A percentile compares a stretch with the other conserved stretches of the same genome.
phyloP scores from a whole-genome alignment of 1,140 invertebrate species.

The Drosophila micromelanica region DNA sequence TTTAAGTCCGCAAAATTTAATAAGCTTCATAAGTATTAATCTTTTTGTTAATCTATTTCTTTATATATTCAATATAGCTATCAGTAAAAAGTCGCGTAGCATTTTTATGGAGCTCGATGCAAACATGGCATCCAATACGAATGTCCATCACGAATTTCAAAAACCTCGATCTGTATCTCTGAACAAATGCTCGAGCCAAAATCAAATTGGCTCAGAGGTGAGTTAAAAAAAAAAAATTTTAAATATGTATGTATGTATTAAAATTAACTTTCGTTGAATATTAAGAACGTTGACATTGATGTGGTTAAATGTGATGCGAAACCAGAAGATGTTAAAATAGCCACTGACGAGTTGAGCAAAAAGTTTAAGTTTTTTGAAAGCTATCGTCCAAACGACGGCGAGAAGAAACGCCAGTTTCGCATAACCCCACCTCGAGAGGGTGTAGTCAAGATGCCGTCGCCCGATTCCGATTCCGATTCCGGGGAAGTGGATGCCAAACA shows the following conservation, averaged over 20 bases:
- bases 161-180: slow-evolving; percentile 1
- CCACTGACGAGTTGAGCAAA: slow-evolving; percentile 92
- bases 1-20: too few species aligned
- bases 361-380: slow-evolving; percentile 96
- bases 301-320: slow-evolving; percentile 85
- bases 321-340: slow-evolving; percentile 90
- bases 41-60: background rate
- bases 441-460: slow-evolving; percentile 86
- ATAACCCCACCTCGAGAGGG: slow-evolving; percentile 94
- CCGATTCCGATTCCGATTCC: slow-evolving; percentile 29
- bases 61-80: slow-evolving; percentile 86
- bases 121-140: slow-evolving; percentile 82
- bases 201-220: slow-evolving; percentile 25
- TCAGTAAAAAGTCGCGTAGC: slow-evolving; percentile 93
- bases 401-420: slow-evolving; percentile 90
- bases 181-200: background rate
- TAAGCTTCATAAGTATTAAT: too few species aligned
- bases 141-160: slow-evolving; percentile 33
- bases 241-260: too few species aligned
- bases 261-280: background rate
- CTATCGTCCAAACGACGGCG: slow-evolving; percentile 89
- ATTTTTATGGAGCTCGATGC: slow-evolving; percentile 95
- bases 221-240: background rate
- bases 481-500: slow-evolving; percentile 8
- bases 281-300: slow-evolving; percentile 34